phyloP scores from a whole-genome alignment of 1,140 invertebrate species.

The Sesamia nonagrioides region DNA sequence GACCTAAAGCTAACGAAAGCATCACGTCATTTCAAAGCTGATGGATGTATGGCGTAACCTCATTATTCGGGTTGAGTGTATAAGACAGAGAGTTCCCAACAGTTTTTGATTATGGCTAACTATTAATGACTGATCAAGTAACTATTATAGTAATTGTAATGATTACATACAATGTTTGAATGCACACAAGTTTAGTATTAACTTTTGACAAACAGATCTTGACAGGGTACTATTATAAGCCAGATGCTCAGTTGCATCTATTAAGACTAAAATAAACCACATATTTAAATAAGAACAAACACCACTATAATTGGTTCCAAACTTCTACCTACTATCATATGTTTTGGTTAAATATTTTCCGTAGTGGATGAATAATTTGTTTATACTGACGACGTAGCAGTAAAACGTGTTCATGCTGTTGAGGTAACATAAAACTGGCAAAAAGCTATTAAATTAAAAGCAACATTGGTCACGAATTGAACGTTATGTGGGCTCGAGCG shows the following conservation, averaged over 20 bases:
- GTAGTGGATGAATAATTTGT: conserved; percentile 7
- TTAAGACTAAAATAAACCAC: conserved; percentile 22
- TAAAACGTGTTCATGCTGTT: conserved; percentile 37
- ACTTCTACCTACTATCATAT: background rate
- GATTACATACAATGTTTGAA: background rate
- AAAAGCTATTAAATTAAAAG: conserved; percentile 49
- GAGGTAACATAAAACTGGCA: conserved; percentile 46
- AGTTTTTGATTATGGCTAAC: too few relatives aligned
- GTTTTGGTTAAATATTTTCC: conserved; percentile 13
- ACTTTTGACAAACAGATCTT: conserved; percentile 22
- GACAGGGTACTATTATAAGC: conserved; percentile 22
- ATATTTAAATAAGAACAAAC: background rate
- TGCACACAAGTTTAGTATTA: conserved; percentile 2
- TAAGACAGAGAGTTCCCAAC: too few relatives aligned
- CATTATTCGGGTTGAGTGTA: too few relatives aligned
- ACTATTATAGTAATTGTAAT: background rate
- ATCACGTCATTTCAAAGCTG: background rate
- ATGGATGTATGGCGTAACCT: background rate
- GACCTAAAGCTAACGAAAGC: background rate
- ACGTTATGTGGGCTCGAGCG: conserved; percentile 17
- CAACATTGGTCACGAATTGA: conserved; percentile 38
- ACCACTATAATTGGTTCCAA: background rate
- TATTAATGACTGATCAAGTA: background rate
- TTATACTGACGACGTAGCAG: conserved; percentile 4
- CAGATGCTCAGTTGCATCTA: conserved; percentile 32